phyloP scores from a whole-genome alignment of 2,888 invertebrate genomes.

The Prenolepis imparis region DNA sequence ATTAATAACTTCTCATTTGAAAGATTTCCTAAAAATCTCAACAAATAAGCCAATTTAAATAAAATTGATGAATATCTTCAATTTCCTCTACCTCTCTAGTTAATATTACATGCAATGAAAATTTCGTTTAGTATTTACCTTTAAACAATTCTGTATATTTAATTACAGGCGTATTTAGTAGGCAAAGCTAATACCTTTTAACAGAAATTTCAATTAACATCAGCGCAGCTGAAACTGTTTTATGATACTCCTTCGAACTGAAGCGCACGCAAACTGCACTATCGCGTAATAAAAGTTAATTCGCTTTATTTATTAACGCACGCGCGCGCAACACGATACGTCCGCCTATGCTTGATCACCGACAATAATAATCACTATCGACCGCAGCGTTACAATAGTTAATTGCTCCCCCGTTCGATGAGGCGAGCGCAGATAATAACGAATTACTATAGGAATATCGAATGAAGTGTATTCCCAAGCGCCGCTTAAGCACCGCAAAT shows the following conservation, averaged over 20 bases:
- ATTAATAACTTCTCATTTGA: neutral
- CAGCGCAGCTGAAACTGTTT: slow-evolving; percentile 22
- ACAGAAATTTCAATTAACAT: slow-evolving; percentile 37
- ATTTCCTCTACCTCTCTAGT: neutral
- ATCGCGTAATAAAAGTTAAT: slow-evolving; percentile 55
- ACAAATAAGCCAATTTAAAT: neutral
- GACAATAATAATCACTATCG: slow-evolving; percentile 57
- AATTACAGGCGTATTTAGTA: slow-evolving; percentile 23
- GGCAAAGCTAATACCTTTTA: slow-evolving; percentile 27
- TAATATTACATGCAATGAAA: neutral
- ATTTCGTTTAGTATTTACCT: slow-evolving; percentile 25
- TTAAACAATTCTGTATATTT: neutral
- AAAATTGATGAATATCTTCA: neutral
- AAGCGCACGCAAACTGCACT: slow-evolving; percentile 38
- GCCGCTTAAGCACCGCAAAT: slow-evolving; percentile 69
- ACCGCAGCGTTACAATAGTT: slow-evolving; percentile 57
- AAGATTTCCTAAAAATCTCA: neutral
- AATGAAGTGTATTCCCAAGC: slow-evolving; percentile 65
- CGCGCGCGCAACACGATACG: slow-evolving; percentile 27
- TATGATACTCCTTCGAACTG: slow-evolving; percentile 29
- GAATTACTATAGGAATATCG: slow-evolving; percentile 73
- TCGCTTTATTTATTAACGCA: slow-evolving; percentile 55
- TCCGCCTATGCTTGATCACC: slow-evolving; percentile 52
- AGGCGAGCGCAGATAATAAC: slow-evolving; percentile 70
- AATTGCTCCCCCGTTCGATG: slow-evolving; percentile 68